Conservation (phyloP, 2,888 invertebrate genomes). For the Sarcophaga carnaria region DNA sequence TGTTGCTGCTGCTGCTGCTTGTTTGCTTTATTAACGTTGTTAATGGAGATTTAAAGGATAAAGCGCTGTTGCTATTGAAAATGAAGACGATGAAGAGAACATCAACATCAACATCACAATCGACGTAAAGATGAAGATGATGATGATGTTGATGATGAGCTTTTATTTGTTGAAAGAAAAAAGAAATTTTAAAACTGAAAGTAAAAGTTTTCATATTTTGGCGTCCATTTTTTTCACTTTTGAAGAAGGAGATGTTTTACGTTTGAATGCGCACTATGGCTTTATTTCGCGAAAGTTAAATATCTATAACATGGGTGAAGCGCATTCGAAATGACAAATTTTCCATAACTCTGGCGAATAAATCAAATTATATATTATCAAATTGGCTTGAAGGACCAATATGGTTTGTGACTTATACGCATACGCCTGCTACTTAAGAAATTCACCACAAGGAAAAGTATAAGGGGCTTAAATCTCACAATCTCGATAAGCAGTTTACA, state of each 20-base stretch:
- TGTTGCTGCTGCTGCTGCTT: slow-evolving; percentile 26
- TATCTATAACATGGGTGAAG: not conserved
- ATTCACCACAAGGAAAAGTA: no score
- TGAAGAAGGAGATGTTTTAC: not conserved
- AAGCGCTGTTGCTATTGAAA: not conserved
- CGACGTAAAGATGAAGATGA: slow-evolving; percentile 8
- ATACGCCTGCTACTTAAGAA: no score
- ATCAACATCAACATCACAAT: not conserved
- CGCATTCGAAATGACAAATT: accelerated
- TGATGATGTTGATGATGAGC: slow-evolving; percentile 10
- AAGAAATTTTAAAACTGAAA: slow-evolving; percentile 20
- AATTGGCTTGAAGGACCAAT: no score
- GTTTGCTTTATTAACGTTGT: slow-evolving; percentile 10
- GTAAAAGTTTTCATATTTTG: slow-evolving; percentile 51
- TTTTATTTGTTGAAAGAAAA: slow-evolving; percentile 41
- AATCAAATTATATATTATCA: no score
- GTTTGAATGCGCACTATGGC: slow-evolving; percentile 39
- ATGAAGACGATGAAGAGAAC: slow-evolving; percentile 23
- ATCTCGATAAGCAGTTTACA: no score
- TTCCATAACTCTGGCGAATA: no score
- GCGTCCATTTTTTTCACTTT: slow-evolving; percentile 44
- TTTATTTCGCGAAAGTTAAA: not conserved
- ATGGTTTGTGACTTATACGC: no score
- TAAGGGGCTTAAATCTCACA: no score
- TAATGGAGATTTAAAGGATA: slow-evolving; percentile 32